Evolutionary conservation across 2,888 invertebrate species (phyloP).

Genomic region (Nyleta sp.): DNA sequence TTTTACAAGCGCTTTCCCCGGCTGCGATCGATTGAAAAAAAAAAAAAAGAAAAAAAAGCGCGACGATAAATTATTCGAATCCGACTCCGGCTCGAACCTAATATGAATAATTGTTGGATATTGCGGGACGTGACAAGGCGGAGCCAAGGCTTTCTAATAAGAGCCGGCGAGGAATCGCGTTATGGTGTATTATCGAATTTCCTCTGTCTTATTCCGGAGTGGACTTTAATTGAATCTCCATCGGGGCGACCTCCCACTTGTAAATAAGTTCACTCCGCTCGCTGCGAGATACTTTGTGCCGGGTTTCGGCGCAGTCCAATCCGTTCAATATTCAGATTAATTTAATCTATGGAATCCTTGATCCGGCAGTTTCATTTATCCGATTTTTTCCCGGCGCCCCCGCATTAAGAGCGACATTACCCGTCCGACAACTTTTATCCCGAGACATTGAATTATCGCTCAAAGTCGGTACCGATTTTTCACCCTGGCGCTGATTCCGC

Average conservation of each 20-base stretch:
- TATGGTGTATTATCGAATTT: slow-evolving; percentile 58
- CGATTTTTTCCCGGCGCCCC: slow-evolving; percentile 35
- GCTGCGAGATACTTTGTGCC: slow-evolving; percentile 56
- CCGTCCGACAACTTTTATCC: slow-evolving; percentile 53
- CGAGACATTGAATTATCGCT: slow-evolving; percentile 45
- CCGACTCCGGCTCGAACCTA: slow-evolving; percentile 6
- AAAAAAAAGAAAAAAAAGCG: too few relatives aligned
- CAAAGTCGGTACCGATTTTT: slow-evolving; percentile 39
- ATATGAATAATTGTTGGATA: slow-evolving; percentile 53
- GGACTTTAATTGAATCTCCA: slow-evolving; percentile 64
- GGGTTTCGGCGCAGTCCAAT: slow-evolving; percentile 46
- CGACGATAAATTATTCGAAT: slow-evolving; percentile 51
- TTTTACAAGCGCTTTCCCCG: slow-evolving; percentile 25
- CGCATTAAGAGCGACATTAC: slow-evolving; percentile 50
- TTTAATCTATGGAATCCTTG: slow-evolving; percentile 61
- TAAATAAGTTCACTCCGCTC: slow-evolving; percentile 60
- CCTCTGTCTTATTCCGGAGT: slow-evolving; percentile 59
- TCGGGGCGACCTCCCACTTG: slow-evolving; percentile 44
- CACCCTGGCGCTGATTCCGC: background rate
- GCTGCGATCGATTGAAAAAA: slow-evolving; percentile 35
- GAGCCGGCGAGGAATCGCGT: slow-evolving; percentile 38
- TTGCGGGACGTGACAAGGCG: slow-evolving; percentile 21
- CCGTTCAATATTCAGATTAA: slow-evolving; percentile 64
- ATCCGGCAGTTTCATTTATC: slow-evolving; percentile 59
- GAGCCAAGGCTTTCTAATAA: slow-evolving; percentile 11